phyloP scores from a whole-genome alignment of 2,888 invertebrate genomes.

The Celastrina argiolus region DNA sequence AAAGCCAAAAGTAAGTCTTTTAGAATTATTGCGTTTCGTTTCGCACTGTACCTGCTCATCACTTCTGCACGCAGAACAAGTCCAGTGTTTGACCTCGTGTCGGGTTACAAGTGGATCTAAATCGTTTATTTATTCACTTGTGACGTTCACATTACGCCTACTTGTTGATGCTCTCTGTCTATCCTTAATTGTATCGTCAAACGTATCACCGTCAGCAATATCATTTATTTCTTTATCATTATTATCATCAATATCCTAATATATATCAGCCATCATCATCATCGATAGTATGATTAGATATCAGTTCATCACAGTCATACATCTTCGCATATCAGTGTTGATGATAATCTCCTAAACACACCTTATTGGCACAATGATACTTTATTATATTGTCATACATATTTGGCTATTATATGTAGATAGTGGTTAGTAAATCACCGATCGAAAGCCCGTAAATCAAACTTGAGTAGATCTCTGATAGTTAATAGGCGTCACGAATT shows the following conservation, averaged over 20 bases:
- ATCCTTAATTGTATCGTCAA: slow-evolving; percentile 22
- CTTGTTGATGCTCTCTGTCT: slow-evolving; percentile 33
- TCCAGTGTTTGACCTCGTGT: slow-evolving; percentile 47
- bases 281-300: background rate
- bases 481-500: background rate
- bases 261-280: background rate
- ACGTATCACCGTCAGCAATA: background rate
- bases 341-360: background rate
- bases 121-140: slow-evolving; percentile 66
- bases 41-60: slow-evolving; percentile 48
- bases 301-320: background rate
- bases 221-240: background rate
- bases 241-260: background rate
- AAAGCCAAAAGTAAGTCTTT: no score
- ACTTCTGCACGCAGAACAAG: slow-evolving; percentile 54
- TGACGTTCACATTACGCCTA: slow-evolving; percentile 60
- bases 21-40: slow-evolving; percentile 27
- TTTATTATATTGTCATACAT: background rate
- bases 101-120: slow-evolving; percentile 55
- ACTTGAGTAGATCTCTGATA: background rate
- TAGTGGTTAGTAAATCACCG: background rate
- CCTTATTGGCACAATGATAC: slow-evolving; percentile 5
- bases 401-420: background rate
- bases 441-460: slow-evolving; percentile 2
- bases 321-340: background rate